Percentiles rank a stretch among this genome's conserved stretches.
Evolutionary conservation across 2,797 vertebrate genomes (phyloP).

Genomic region (Onychomys torridus): DNA sequence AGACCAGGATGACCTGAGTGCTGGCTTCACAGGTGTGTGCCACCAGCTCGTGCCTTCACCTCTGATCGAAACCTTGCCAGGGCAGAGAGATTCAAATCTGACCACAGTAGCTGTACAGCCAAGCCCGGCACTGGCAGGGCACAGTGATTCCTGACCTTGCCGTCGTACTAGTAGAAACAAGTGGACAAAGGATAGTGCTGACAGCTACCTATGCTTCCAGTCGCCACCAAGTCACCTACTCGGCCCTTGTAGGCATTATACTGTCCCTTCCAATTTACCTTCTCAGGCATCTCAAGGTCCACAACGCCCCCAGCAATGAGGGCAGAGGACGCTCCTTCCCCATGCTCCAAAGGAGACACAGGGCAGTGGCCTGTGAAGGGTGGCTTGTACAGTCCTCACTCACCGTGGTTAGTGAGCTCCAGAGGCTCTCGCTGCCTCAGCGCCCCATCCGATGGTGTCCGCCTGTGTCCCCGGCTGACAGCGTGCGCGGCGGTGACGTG

Average conservation of each 20-base stretch:
- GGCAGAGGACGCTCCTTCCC: not conserved
- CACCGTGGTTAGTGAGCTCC: constrained; percentile 25
- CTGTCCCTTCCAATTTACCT: not conserved
- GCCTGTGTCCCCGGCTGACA: constrained; percentile 90
- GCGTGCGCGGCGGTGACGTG: constrained; percentile 91
- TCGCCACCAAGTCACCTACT: not conserved
- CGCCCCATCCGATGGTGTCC: constrained; percentile 93
- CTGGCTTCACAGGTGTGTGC: not conserved
- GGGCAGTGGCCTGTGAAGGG: not conserved
- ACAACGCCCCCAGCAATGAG: not conserved
- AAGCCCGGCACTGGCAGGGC: not conserved
- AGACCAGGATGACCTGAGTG: not conserved
- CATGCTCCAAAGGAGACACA: fast-evolving
- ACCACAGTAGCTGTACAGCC: not conserved
- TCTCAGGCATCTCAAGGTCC: not conserved
- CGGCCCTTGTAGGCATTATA: not conserved
- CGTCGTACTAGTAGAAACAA: too few species aligned
- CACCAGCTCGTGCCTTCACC: not conserved
- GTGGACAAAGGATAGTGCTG: too few species aligned
- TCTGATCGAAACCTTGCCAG: not conserved
- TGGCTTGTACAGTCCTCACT: constrained; percentile 30
- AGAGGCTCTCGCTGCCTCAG: constrained; percentile 86
- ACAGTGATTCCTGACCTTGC: not conserved
- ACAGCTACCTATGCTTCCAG: not conserved
- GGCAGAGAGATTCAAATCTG: not conserved